Evolutionary conservation across 1,140 invertebrate species (phyloP).

Genomic region (Melanaphis sacchari): DNA sequence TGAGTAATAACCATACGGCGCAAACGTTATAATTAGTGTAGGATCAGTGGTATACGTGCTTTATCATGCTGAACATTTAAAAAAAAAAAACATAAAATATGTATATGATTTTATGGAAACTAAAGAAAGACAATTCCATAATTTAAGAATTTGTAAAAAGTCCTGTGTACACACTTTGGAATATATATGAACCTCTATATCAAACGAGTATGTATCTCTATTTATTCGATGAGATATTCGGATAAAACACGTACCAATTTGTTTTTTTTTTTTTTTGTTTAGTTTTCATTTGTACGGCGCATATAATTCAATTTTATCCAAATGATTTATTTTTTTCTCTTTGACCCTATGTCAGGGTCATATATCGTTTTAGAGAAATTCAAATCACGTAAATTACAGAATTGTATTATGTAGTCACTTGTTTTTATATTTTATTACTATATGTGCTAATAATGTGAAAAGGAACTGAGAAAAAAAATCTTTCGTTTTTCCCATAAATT

Average conservation of each 20-base stretch:
- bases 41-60: background rate
- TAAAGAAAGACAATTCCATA: background rate
- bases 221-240: background rate
- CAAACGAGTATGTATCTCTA: background rate
- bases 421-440: background rate
- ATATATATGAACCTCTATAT: background rate
- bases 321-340: background rate
- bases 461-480: background rate
- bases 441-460: slow-evolving; percentile 16
- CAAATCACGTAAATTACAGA: slow-evolving; percentile 29
- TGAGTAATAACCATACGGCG: background rate
- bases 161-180: background rate
- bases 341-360: background rate
- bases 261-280: background rate
- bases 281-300: background rate
- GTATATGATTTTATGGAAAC: background rate
- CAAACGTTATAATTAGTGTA: background rate
- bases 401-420: background rate
- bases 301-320: slow-evolving; percentile 4
- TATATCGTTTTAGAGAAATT: background rate
- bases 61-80: background rate
- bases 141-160: background rate
- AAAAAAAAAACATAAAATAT: background rate
- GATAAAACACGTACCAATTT: background rate
- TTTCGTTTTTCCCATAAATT: background rate